Base-by-base conservation (phyloP, 2,888 invertebrate species). In the Trachelus stipa region DNA sequence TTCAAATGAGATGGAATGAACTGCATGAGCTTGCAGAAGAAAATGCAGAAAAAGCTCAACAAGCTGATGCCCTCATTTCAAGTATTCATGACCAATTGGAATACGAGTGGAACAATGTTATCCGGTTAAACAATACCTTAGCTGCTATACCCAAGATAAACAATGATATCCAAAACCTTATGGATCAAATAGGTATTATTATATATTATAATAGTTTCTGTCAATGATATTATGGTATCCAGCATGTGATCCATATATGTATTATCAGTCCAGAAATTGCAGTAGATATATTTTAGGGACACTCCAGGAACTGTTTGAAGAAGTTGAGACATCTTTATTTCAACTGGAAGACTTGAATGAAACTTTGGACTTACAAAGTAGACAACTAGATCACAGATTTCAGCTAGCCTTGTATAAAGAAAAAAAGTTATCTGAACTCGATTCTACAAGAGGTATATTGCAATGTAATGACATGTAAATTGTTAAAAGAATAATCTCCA, bases 1-100 rank as follows among this genome's bases (percentile, higher is more conserved):
- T 95, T 90, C 95, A 96, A 89, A 92, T 94, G 74, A 92, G 95
- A 81, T 96, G 96, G 96, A 94, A 93, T 31, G 94, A 94, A 84
- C 88, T 96, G 73, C 96, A 96, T 83, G 93, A 93, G 81, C 92
- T 94, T 79, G 94, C 95, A 1, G 96, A 96, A 84, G 92, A 92
- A 76, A 96, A 95, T 88, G 92, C 93, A 0, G 88, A 88, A 37
- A 92, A 92, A 85, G 95, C 96, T 12, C 93, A 92, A 85, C 92
- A 92, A 74, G 95, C 94, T 1, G 94, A 94, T 83, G 84, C 85
- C 3, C 79, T 91, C 1, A 86, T 91, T 78, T 83, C 87, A 11
- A 86, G 85, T 3, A 86, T 91, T 77, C 88, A 91, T 80, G 89
- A 91, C 77, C 92, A 89, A 82, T 89, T 92, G 68, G 92, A 92